Conservation (phyloP, 2,888 invertebrate genomes). For the Calephelis perditalis region DNA sequence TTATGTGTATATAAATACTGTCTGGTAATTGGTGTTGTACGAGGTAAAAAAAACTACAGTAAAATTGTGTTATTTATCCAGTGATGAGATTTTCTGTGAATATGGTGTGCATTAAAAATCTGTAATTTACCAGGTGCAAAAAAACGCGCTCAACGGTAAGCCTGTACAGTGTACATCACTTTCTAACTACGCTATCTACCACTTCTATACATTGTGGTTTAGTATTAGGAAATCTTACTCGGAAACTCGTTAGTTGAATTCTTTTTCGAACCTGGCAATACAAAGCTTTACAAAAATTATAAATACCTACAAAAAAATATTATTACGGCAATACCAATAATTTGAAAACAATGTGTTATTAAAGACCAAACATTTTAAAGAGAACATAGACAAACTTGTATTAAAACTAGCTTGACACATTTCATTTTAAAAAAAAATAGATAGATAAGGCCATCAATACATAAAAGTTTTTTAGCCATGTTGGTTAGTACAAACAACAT, state of each 20-base stretch:
- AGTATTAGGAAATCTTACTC: conserved; percentile 30
- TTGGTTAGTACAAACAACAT: too few relatives aligned
- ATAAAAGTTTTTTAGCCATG: too few relatives aligned
- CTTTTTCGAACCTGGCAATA: conserved; percentile 73
- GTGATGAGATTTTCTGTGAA: neutral
- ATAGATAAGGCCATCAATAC: neutral
- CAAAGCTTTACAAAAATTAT: conserved; percentile 32
- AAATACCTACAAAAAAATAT: conserved; percentile 12
- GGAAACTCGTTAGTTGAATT: conserved; percentile 65
- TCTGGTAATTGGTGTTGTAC: too few relatives aligned
- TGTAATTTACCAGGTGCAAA: conserved; percentile 65
- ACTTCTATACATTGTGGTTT: conserved; percentile 22
- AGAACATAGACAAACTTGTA: too few relatives aligned
- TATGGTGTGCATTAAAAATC: conserved; percentile 20
- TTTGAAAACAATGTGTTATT: neutral
- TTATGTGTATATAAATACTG: too few relatives aligned
- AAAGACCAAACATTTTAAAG: too few relatives aligned
- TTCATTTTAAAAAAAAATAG: neutral
- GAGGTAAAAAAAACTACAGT: too few relatives aligned
- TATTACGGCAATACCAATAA: neutral
- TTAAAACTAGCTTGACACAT: too few relatives aligned
- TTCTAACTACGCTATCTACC: conserved; percentile 48
- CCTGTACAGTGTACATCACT: conserved; percentile 44
- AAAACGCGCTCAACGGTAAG: conserved; percentile 71
- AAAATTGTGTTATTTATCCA: neutral